phyloP scores from a whole-genome alignment of 2,888 invertebrate species.

The Coelopa pilipes region DNA sequence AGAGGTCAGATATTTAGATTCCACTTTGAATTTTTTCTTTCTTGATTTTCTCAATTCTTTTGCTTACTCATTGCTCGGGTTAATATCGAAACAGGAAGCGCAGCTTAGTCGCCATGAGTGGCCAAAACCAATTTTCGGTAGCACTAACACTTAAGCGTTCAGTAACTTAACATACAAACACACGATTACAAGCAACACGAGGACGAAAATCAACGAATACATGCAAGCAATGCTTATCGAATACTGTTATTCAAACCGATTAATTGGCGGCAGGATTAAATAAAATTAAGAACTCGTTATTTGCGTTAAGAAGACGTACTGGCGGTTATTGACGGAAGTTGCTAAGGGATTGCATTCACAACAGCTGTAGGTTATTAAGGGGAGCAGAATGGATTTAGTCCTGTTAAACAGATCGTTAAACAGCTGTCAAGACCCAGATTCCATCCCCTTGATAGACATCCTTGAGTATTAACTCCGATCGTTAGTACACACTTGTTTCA shows the following conservation, averaged over 20 bases:
- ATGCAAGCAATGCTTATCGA: constrained; percentile 27
- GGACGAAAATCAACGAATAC: constrained; percentile 4
- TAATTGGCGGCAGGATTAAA: not conserved
- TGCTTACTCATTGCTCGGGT: not conserved
- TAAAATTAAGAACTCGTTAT: too few relatives aligned
- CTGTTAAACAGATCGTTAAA: too few relatives aligned
- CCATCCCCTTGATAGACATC: too few relatives aligned
- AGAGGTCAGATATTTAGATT: not conserved
- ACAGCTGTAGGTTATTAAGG: not conserved
- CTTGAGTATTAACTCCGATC: too few relatives aligned
- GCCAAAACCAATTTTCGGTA: not conserved
- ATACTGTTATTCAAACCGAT: not conserved
- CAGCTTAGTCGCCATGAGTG: too few relatives aligned
- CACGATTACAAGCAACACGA: constrained; percentile 22
- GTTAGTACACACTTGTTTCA: too few relatives aligned
- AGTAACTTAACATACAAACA: constrained; percentile 26
- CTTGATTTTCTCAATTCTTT: not conserved
- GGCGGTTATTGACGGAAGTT: not conserved
- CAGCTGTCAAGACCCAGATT: too few relatives aligned
- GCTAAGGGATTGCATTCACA: not conserved
- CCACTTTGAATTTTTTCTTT: not conserved
- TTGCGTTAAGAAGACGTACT: too few relatives aligned
- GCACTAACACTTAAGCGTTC: constrained; percentile 4
- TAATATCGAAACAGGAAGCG: not conserved
- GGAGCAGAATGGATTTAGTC: too few relatives aligned